Evolutionary conservation across 1,140 invertebrate genomes (phyloP).

Genomic region (Babylonia areolata): DNA sequence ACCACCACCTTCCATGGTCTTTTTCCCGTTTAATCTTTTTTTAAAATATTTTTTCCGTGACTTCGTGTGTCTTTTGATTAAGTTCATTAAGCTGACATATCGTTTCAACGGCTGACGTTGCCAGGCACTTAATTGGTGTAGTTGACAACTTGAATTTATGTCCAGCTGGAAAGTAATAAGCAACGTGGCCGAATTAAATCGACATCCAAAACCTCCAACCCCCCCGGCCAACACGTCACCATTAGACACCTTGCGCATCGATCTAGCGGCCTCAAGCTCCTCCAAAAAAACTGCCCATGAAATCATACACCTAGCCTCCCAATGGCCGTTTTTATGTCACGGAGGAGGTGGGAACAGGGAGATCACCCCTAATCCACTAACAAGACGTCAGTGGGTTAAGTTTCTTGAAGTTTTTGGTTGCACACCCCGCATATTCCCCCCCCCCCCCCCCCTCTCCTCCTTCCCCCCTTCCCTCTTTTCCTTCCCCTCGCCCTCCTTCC

Average conservation of each 20-base stretch:
- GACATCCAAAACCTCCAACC: background rate
- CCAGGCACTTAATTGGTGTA: background rate
- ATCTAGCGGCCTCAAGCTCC: too few relatives aligned
- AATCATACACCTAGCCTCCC: background rate
- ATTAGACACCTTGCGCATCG: background rate
- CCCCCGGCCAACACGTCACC: background rate
- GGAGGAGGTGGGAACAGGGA: background rate
- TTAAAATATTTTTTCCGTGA: too few relatives aligned
- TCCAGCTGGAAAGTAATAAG: background rate
- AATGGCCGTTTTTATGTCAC: background rate
- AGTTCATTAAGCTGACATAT: background rate
- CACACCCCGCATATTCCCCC: background rate
- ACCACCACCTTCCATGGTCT: too few relatives aligned
- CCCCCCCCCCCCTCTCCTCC: background rate
- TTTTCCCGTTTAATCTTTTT: background rate
- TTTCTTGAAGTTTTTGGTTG: background rate
- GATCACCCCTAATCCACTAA: constrained; percentile 27
- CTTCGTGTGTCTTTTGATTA: background rate
- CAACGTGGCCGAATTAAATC: constrained; percentile 2
- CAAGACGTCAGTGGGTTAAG: background rate
- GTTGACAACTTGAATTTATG: constrained; percentile 2
- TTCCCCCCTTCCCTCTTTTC: background rate
- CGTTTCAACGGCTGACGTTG: background rate
- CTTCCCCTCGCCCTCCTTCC: background rate
- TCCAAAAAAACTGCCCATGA: background rate